A percentile compares a stretch with the other conserved stretches of the same genome.
phyloP scores from a whole-genome alignment of 2,113 vertebrate species.

The Tachysurus vachellii region DNA sequence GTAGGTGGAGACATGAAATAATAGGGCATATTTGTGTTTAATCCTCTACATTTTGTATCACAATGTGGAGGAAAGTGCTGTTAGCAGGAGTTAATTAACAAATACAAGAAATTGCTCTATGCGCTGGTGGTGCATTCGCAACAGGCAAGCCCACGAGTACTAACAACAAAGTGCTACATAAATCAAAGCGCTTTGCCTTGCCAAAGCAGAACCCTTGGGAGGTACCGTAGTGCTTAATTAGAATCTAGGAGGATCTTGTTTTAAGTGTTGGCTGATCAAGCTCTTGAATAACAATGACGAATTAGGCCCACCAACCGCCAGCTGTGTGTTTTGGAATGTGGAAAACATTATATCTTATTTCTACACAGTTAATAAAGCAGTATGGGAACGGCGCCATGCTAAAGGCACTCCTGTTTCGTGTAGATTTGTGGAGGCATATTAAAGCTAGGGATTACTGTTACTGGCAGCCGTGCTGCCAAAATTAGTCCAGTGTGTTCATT shows the following conservation, averaged over 20 bases:
- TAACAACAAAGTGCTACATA: conserved; percentile 76
- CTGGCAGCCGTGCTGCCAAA: conserved; percentile 62
- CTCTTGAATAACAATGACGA: conserved; percentile 79
- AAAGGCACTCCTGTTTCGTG: conserved; percentile 42
- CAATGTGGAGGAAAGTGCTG: conserved; percentile 55
- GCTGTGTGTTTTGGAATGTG: conserved; percentile 65
- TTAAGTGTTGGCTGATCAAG: conserved; percentile 77
- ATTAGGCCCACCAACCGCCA: conserved; percentile 70
- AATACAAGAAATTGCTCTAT: conserved; percentile 68
- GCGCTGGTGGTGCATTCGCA: conserved; percentile 64
- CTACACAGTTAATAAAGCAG: conserved; percentile 64
- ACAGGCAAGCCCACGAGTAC: conserved; percentile 70
- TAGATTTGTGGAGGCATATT: conserved; percentile 56
- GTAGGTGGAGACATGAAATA: conserved; percentile 55
- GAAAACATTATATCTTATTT: conserved; percentile 57
- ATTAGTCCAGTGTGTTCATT: conserved; percentile 68
- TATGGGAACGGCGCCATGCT: conserved; percentile 57
- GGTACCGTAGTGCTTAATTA: conserved; percentile 79
- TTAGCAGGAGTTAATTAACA: conserved; percentile 73
- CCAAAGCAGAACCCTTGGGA: conserved; percentile 73
- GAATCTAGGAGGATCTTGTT: conserved; percentile 82
- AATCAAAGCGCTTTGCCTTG: conserved; percentile 78
- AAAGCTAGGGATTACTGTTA: conserved; percentile 52
- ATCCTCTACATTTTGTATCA: conserved; percentile 54
- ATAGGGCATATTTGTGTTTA: conserved; percentile 51